phyloP scores from a whole-genome alignment of 2,113 vertebrate species.

The Empidonax alnorum region DNA sequence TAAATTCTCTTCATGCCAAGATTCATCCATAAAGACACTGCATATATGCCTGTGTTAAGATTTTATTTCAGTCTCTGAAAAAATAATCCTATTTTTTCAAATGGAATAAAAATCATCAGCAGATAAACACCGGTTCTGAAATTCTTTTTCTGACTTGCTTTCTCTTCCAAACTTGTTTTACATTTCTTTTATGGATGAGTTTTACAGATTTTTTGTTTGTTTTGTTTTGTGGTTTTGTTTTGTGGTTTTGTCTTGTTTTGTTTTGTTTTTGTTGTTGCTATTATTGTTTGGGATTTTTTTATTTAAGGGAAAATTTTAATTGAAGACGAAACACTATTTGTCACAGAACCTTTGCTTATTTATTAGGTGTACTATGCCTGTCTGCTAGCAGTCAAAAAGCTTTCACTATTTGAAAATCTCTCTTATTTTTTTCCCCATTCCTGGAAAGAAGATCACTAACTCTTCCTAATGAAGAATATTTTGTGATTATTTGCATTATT shows the following conservation, averaged over 20 bases:
- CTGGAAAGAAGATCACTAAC: background rate
- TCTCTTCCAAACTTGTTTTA: background rate
- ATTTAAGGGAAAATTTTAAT: background rate
- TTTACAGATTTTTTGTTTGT: background rate
- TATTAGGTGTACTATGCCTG: accelerated
- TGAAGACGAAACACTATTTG: background rate
- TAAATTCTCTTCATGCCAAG: background rate
- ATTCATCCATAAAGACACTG: background rate
- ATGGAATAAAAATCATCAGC: background rate
- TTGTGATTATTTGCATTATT: background rate
- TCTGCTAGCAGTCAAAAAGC: background rate
- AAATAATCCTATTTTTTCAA: background rate
- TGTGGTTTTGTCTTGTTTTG: too few species aligned
- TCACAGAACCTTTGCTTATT: background rate
- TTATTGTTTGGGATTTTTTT: background rate
- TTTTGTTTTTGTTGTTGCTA: background rate
- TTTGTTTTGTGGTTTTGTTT: too few species aligned
- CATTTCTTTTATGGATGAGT: background rate
- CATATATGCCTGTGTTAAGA: background rate
- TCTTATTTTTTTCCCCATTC: background rate
- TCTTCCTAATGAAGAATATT: background rate
- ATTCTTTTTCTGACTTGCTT: background rate
- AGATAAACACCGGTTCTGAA: background rate
- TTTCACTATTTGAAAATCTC: background rate
- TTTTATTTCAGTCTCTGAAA: background rate